Percentiles rank a stretch among this genome's conserved stretches.
These are phyloP conservation scores for Meriones unguiculatus DNA, from an alignment of 2,113 vertebrate genomes.

Conservation along the genomic window DNA sequence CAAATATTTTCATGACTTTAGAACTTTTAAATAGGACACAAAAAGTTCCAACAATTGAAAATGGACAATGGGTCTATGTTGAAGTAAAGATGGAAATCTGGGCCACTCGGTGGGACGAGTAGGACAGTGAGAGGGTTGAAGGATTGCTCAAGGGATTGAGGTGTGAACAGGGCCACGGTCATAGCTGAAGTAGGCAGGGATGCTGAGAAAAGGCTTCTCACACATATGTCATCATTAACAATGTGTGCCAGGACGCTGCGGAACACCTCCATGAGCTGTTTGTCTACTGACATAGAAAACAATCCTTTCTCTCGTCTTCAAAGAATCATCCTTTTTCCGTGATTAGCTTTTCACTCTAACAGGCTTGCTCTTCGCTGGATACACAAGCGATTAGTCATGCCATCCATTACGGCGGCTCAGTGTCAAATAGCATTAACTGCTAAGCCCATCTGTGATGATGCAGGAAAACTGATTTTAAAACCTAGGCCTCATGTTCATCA, in stretches of 20 bases:
- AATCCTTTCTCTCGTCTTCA: conserved; percentile 93
- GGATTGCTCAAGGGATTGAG: background rate
- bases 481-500: conserved; percentile 92
- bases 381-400: conserved; percentile 93
- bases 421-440: conserved; percentile 94
- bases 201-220: conserved; percentile 94
- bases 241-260: conserved; percentile 93
- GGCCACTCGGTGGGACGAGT: background rate
- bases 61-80: background rate
- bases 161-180: background rate
- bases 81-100: conserved; percentile 4
- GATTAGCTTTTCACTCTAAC: conserved; percentile 94
- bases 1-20: background rate
- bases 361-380: conserved; percentile 94
- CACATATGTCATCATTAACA: conserved; percentile 93
- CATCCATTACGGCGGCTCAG: conserved; percentile 92
- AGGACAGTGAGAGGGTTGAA: background rate
- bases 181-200: conserved; percentile 70
- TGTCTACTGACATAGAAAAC: conserved; percentile 94
- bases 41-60: background rate
- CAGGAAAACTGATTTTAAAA: conserved; percentile 94
- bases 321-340: conserved; percentile 94
- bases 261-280: conserved; percentile 93
- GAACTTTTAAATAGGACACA: conserved; percentile 9
- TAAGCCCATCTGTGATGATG: conserved; percentile 95